A percentile compares a stretch with the other conserved stretches of the same genome.
These are phyloP conservation scores for Cossypha polioptera DNA, from an alignment of 2,797 vertebrate genomes.

Conservation along the genomic window DNA sequence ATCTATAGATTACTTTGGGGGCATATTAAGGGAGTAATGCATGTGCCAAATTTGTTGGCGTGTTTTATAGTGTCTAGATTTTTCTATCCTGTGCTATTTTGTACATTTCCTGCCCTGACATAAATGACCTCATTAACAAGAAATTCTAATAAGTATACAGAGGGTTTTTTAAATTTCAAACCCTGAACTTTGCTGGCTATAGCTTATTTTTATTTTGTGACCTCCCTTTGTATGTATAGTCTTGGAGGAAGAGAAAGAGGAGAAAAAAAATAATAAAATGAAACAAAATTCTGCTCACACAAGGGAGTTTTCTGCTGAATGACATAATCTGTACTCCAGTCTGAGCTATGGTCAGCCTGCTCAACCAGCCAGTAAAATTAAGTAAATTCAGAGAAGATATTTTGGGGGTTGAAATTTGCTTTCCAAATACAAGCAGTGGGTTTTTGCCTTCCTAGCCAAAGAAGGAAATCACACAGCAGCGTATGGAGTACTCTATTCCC, in stretches of 20 bases:
- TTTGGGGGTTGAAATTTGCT: slow-evolving; percentile 15
- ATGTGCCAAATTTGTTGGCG: background rate
- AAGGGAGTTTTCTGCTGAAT: slow-evolving; percentile 32
- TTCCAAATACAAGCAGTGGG: slow-evolving; percentile 2
- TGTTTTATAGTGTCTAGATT: slow-evolving; percentile 41
- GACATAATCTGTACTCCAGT: background rate
- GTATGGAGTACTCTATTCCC: background rate
- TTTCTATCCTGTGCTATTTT: slow-evolving; percentile 22
- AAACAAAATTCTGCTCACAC: background rate
- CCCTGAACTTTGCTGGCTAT: background rate
- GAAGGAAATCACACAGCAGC: slow-evolving; percentile 30
- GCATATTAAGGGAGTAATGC: slow-evolving; percentile 34
- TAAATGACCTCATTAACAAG: slow-evolving; percentile 58
- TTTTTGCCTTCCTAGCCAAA: slow-evolving; percentile 31
- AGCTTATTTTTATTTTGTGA: slow-evolving; percentile 7
- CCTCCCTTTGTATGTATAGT: background rate
- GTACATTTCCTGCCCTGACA: slow-evolving; percentile 52
- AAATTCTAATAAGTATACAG: slow-evolving; percentile 37
- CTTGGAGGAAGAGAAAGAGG: background rate
- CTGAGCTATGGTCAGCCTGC: background rate
- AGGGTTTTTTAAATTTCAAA: background rate
- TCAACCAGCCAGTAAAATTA: background rate
- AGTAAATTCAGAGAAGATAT: background rate
- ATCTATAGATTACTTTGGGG: slow-evolving; percentile 41
- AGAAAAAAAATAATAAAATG: background rate